These are phyloP conservation scores for Eidolon dupreanum DNA, from an alignment of 2,797 vertebrate species.

Conservation along the genomic window DNA sequence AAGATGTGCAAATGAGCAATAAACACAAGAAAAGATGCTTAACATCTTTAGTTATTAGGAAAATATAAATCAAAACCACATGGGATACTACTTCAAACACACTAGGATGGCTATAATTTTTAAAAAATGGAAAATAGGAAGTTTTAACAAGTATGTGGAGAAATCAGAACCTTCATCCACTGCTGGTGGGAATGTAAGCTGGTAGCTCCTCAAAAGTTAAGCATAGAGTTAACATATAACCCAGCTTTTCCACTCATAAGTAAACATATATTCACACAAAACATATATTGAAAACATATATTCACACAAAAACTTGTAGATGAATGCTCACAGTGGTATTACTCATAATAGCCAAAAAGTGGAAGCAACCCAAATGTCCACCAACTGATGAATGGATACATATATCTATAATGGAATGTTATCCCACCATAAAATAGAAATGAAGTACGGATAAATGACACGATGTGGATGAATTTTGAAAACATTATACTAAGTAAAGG, in stretches of 20 bases:
- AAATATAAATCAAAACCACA: constrained; percentile 39
- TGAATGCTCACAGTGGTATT: not conserved
- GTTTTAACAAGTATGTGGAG: not conserved
- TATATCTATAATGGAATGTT: not conserved
- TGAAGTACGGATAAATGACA: not conserved
- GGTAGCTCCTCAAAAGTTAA: constrained; percentile 32
- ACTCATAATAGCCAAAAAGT: not conserved
- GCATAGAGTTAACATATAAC: not conserved
- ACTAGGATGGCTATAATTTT: not conserved
- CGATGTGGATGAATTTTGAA: not conserved
- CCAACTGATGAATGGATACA: not conserved
- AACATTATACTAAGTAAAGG: not conserved
- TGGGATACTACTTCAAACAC: not conserved
- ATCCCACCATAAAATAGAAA: not conserved
- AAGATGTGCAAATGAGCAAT: not conserved
- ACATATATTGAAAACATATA: not conserved
- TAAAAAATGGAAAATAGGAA: not conserved
- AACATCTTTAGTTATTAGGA: not conserved
- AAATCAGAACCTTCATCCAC: not conserved
- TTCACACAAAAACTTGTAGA: not conserved
- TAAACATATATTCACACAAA: constrained; percentile 4
- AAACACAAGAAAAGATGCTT: not conserved
- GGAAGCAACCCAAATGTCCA: constrained; percentile 6
- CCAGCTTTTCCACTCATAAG: not conserved
- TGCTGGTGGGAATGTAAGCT: not conserved